These are phyloP conservation scores for Adela reaumurella DNA, from an alignment of 2,888 invertebrate species.

Conservation along the genomic window DNA sequence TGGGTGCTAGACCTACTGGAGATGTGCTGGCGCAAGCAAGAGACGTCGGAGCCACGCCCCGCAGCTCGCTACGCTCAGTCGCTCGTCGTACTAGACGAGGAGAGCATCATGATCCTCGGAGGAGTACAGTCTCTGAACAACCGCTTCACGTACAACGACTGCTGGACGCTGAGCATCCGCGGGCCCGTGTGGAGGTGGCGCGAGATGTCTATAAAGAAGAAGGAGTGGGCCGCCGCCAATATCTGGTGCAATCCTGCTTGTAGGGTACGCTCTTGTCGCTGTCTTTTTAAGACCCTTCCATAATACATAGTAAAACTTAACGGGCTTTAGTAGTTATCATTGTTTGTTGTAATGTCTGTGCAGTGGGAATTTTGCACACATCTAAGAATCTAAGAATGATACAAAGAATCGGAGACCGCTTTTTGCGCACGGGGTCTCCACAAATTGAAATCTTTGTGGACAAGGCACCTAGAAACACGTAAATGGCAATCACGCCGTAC, in stretches of 20 bases:
- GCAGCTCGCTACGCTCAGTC: constrained; percentile 90
- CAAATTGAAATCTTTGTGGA: no score
- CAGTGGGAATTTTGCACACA: no score
- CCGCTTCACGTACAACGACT: constrained; percentile 74
- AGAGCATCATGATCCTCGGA: constrained; percentile 76
- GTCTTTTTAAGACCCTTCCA: background rate
- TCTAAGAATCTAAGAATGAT: no score
- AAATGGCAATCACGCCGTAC: no score
- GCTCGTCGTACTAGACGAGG: constrained; percentile 76
- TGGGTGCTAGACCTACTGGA: constrained; percentile 83
- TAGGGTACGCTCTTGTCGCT: constrained; percentile 23
- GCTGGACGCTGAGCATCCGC: constrained; percentile 83
- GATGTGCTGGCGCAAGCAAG: constrained; percentile 74
- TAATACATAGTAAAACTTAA: background rate
- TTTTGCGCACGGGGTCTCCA: no score
- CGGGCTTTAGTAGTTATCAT: background rate
- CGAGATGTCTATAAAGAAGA: constrained; percentile 70
- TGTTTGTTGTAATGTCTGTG: no score
- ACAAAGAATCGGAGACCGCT: no score
- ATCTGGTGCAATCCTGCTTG: constrained; percentile 95
- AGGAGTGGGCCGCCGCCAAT: constrained; percentile 77
- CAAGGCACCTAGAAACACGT: no score
- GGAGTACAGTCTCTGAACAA: constrained; percentile 86
- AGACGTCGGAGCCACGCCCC: constrained; percentile 66
- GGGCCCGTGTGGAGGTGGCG: constrained; percentile 71